Conservation (phyloP, 2,113 vertebrate genomes). For the Hirundichthys speculiger region DNA sequence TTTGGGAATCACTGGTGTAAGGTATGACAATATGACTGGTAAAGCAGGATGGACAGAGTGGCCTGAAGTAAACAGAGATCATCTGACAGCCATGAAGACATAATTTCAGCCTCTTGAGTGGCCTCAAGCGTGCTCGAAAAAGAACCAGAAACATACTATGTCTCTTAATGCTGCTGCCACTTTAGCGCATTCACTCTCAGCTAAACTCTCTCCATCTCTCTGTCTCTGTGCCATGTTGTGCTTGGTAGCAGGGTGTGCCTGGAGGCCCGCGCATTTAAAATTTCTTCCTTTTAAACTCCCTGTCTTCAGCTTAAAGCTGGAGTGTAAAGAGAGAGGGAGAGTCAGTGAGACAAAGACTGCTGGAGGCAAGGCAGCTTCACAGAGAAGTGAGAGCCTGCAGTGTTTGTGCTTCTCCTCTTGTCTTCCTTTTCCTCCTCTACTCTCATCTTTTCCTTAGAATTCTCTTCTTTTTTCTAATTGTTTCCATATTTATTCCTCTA, state of each 20-base stretch:
- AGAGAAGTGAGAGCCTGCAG: slow-evolving; percentile 52
- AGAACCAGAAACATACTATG: slow-evolving; percentile 13
- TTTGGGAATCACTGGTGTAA: no score
- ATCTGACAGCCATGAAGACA: slow-evolving; percentile 17
- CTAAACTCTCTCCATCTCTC: slow-evolving; percentile 36
- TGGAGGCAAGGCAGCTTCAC: slow-evolving; percentile 56
- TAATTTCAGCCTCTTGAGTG: slow-evolving; percentile 15
- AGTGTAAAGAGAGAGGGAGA: slow-evolving; percentile 22
- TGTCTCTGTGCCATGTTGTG: slow-evolving; percentile 34
- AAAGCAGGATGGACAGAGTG: background rate
- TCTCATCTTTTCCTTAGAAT: slow-evolving; percentile 1
- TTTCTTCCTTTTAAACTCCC: slow-evolving; percentile 50
- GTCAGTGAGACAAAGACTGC: slow-evolving; percentile 36
- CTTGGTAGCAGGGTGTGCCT: slow-evolving; percentile 48
- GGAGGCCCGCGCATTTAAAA: slow-evolving; percentile 53
- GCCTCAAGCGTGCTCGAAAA: slow-evolving; percentile 17
- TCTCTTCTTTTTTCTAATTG: background rate
- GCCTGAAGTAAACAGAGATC: slow-evolving; percentile 13
- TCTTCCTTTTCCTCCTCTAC: slow-evolving; percentile 18
- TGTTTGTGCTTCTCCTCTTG: slow-evolving; percentile 43
- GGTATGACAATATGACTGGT: background rate
- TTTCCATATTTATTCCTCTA: slow-evolving; percentile 10
- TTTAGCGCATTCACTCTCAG: slow-evolving; percentile 18
- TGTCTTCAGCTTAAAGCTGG: slow-evolving; percentile 47
- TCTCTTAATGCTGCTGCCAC: slow-evolving; percentile 28